Evolutionary conservation across 1,140 invertebrate genomes (phyloP).

Genomic region (Elymnias hypermnestra): DNA sequence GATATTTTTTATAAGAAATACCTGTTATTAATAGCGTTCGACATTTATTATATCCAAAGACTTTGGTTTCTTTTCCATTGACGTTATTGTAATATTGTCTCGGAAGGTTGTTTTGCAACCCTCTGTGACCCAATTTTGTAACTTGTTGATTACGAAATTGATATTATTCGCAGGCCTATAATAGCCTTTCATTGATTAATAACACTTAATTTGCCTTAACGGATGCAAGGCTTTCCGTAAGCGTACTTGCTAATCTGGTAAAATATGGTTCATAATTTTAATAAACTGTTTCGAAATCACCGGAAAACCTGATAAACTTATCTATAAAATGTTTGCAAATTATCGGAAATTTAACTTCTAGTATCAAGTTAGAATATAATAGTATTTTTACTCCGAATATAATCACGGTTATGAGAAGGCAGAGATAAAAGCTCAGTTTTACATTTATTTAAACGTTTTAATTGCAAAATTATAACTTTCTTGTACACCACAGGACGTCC

Average conservation of each 20-base stretch:
- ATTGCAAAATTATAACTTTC: too few species aligned
- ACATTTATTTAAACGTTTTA: too few species aligned
- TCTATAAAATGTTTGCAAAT: constrained; percentile 1
- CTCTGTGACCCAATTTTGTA: constrained; percentile 19
- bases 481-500: too few species aligned
- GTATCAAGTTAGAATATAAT: constrained; percentile 4
- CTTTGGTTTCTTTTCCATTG: too few species aligned
- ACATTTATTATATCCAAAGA: too few species aligned
- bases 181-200: constrained; percentile 15
- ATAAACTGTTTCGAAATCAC: constrained; percentile 10
- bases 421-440: neutral
- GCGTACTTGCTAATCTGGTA: constrained; percentile 9
- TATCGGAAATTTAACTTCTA: constrained; percentile 1
- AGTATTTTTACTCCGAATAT: too few species aligned
- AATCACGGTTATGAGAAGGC: neutral
- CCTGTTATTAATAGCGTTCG: too few species aligned
- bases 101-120: constrained; percentile 16
- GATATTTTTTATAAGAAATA: too few species aligned
- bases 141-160: constrained; percentile 16
- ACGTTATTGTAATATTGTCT: constrained; percentile 9
- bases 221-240: constrained; percentile 20
- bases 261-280: constrained; percentile 20
- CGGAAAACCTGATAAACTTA: constrained; percentile 9
- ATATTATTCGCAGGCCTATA: constrained; percentile 19
- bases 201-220: constrained; percentile 14